These are phyloP conservation scores for Oegoconia quadripuncta DNA, from an alignment of 2,888 invertebrate species.

Conservation along the genomic window DNA sequence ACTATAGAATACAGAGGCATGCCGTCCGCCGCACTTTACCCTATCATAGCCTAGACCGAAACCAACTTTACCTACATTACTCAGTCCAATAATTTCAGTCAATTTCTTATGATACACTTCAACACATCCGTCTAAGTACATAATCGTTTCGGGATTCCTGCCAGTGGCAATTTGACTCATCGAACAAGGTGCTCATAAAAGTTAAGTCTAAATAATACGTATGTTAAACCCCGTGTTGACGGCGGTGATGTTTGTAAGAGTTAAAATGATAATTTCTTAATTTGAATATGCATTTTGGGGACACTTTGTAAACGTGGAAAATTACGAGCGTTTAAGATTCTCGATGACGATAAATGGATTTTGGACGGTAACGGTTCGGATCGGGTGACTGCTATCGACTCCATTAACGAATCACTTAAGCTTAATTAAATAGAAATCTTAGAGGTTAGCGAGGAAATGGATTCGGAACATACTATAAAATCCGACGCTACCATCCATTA, in stretches of 20 bases:
- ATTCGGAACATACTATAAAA: slow-evolving; percentile 24
- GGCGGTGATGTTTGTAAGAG: slow-evolving; percentile 22
- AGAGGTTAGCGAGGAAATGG: slow-evolving; percentile 32
- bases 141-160: slow-evolving; percentile 50
- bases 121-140: slow-evolving; percentile 67
- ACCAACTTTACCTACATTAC: slow-evolving; percentile 72
- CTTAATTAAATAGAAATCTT: slow-evolving; percentile 49
- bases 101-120: slow-evolving; percentile 73
- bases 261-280: slow-evolving; percentile 40
- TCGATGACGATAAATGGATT: slow-evolving; percentile 34
- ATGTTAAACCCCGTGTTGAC: slow-evolving; percentile 10
- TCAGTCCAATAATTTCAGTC: slow-evolving; percentile 78
- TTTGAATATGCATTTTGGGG: slow-evolving; percentile 39
- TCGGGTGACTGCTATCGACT: slow-evolving; percentile 31
- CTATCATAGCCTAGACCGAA: slow-evolving; percentile 73
- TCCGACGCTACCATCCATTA: slow-evolving; percentile 18
- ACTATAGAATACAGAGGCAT: slow-evolving; percentile 57
- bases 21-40: slow-evolving; percentile 71
- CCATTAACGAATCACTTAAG: slow-evolving; percentile 51
- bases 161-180: slow-evolving; percentile 32
- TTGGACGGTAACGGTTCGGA: slow-evolving; percentile 38
- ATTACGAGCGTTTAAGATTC: slow-evolving; percentile 43
- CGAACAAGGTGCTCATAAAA: no score
- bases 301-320: slow-evolving; percentile 40
- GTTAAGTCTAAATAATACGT: no score